Evolutionary conservation across 2,113 vertebrate species (phyloP), one percentile per base, ranked within the genome.

Genomic region (Ailuropoda melanoleuca): DNA sequence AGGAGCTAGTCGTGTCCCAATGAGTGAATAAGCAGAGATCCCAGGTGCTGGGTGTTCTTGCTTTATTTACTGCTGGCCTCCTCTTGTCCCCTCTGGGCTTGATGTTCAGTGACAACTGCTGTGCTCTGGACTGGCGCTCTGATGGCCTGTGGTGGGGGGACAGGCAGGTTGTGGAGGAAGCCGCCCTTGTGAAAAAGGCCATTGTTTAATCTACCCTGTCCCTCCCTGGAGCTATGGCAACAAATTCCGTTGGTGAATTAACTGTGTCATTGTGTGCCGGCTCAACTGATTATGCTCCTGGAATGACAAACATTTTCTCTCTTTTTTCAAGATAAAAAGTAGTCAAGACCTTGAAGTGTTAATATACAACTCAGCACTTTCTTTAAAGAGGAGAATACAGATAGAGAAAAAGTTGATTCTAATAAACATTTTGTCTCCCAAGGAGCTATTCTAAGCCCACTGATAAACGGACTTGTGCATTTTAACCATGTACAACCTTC

Each of bases 211-310:
- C 89, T 97, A 90, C 0, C 26, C 98, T 97, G 96, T 98, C 97
- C 96, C 96, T 97, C 96, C 18, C 97, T 93, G 98, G 94, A 98
- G 95, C 98, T 98, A 97, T 98, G 97, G 98, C 94, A 98, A 98
- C 98, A 98, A 98, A 97, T 98, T 98, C 97, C n/a, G 23, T 94
- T 96, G 93, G 97, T 97, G 98, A 99, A 98, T 97, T 98, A 98
- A 98, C 98, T 95, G 96, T 98, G 96, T 97, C 98, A 98, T 97
- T 98, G 98, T 92, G 98, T 97, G 95, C 98, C 0, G 31, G 95
- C 97, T 98, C 96, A 98, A 98, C 93, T 93, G 93, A 87, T 72
- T 8, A 98, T 98, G 98, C 90, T 97, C 96, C 97, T 96, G 98
- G 98, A 98, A 98, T 98, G 95, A 98, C 97, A 98, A 98, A 98